A percentile compares a stretch with the other conserved stretches of the same genome.
Conservation (phyloP, 2,797 vertebrate genomes). For the Propithecus perrieri region DNA sequence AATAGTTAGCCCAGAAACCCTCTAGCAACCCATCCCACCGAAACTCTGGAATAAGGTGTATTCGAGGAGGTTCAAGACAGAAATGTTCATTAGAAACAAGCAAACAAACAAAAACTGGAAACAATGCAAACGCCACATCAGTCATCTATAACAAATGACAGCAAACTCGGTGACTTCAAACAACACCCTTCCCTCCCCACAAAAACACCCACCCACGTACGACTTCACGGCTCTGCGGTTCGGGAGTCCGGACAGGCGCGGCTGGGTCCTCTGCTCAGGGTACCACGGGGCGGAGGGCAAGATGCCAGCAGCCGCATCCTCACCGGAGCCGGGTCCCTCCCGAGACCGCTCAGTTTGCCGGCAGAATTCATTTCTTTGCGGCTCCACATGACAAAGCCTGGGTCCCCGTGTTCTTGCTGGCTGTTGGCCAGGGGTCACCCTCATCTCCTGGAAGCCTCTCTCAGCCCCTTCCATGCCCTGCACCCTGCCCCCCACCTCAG, state of each 20-base stretch:
- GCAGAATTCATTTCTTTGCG: accelerated
- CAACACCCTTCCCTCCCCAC: background rate
- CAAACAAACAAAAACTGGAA: background rate
- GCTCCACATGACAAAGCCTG: accelerated
- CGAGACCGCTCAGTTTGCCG: accelerated
- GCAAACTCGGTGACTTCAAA: background rate
- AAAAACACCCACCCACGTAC: background rate
- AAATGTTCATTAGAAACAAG: background rate
- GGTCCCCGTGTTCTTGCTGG: background rate
- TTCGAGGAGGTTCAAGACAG: too few species aligned
- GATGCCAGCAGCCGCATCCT: too few species aligned
- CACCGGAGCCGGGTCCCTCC: background rate
- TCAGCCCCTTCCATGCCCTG: background rate
- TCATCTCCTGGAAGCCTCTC: background rate
- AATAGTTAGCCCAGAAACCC: background rate
- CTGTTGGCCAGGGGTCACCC: background rate
- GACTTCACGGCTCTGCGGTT: background rate
- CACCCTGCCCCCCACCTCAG: background rate
- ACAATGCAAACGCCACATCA: accelerated
- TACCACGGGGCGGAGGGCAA: accelerated
- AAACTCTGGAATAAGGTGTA: background rate
- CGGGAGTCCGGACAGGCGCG: accelerated
- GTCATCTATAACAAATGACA: background rate
- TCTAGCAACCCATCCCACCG: background rate
- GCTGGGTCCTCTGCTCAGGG: background rate